Evolutionary conservation across 2,888 invertebrate species (phyloP).

Genomic region (Clivina fossor): DNA sequence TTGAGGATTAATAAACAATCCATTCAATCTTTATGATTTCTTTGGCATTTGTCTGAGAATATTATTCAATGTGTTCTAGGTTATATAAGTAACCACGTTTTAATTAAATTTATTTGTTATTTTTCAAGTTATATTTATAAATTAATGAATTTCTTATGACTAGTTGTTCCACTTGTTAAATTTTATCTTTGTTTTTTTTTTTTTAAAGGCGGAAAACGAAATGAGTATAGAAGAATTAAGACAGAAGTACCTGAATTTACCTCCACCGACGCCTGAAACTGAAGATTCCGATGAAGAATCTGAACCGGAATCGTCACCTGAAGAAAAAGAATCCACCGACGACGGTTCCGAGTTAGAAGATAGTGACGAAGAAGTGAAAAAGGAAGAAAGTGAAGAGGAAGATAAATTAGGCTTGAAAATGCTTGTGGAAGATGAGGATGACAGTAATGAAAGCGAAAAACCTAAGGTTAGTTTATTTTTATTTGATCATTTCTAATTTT

Average conservation of each 20-base stretch:
- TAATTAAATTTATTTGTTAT: no score
- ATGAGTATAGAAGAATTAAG: constrained; percentile 79
- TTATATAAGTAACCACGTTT: no score
- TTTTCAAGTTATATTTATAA: no score
- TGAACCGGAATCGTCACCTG: constrained; percentile 45
- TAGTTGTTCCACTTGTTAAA: no score
- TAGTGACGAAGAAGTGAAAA: constrained; percentile 35
- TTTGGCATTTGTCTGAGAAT: no score
- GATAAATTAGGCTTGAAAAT: constrained; percentile 25
- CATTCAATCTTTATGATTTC: no score
- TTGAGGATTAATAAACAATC: no score
- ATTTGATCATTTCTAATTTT: not conserved
- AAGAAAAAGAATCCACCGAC: constrained; percentile 47
- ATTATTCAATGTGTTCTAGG: no score
- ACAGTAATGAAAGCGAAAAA: constrained; percentile 22
- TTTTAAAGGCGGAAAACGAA: constrained; percentile 69
- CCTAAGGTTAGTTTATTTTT: constrained; percentile 16
- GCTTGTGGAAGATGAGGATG: constrained; percentile 26
- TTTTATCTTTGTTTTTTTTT: constrained; percentile 16
- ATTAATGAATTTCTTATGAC: no score
- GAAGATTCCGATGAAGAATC: constrained; percentile 43
- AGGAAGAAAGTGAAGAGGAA: constrained; percentile 24
- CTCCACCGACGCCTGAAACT: constrained; percentile 52
- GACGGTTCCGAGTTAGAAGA: constrained; percentile 49
- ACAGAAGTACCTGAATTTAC: constrained; percentile 66